Evolutionary conservation across 2,797 vertebrate genomes (phyloP).

Genomic region (Discoglossus pictus): DNA sequence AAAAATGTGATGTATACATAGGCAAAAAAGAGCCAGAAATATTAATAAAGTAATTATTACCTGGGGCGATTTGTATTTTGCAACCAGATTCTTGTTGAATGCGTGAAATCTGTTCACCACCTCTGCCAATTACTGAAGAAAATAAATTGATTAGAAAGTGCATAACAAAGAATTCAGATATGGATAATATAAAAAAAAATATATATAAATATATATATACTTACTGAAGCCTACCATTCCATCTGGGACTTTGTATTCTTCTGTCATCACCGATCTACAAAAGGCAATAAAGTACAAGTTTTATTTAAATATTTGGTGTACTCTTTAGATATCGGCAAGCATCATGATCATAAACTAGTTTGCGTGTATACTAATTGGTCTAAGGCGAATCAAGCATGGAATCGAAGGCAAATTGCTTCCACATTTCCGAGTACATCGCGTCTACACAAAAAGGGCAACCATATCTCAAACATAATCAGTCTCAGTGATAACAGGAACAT

Average conservation of each 20-base stretch:
- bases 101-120: slow-evolving; percentile 97
- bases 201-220: slow-evolving; percentile 58
- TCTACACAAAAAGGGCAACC: too few species aligned
- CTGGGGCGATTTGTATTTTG: slow-evolving; percentile 98
- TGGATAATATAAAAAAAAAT: not conserved
- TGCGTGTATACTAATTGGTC: too few species aligned
- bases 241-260: slow-evolving; percentile 98
- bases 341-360: too few species aligned
- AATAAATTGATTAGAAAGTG: slow-evolving; percentile 28
- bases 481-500: too few species aligned
- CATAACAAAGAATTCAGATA: too few species aligned
- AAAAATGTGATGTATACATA: too few species aligned
- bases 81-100: slow-evolving; percentile 97
- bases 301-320: not conserved
- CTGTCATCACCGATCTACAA: slow-evolving; percentile 85
- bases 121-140: slow-evolving; percentile 91
- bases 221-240: slow-evolving; percentile 99
- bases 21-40: too few species aligned
- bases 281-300: slow-evolving; percentile 30
- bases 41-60: slow-evolving; percentile 67
- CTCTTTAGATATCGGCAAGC: too few species aligned
- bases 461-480: too few species aligned
- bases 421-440: too few species aligned
- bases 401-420: too few species aligned
- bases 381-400: too few species aligned